Conservation (phyloP, 2,113 vertebrate species). For the Pipa parva region DNA sequence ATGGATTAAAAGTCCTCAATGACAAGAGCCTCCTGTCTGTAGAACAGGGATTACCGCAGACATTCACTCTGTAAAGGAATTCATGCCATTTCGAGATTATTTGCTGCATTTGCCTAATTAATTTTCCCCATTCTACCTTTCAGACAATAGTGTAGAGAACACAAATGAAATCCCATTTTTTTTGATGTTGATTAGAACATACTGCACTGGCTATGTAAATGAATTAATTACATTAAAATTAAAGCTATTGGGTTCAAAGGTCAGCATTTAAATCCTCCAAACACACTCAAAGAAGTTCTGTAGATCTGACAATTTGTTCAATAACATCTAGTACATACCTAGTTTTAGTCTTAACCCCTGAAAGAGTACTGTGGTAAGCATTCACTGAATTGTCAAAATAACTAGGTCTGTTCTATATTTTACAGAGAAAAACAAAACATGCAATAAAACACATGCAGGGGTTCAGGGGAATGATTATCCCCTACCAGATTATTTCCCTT, state of each 20-base stretch:
- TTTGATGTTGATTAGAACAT: constrained; percentile 47
- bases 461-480: too few relatives aligned
- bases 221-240: constrained; percentile 45
- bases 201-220: constrained; percentile 46
- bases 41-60: constrained; percentile 65
- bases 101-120: constrained; percentile 56
- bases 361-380: neutral
- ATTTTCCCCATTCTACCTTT: constrained; percentile 54
- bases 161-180: constrained; percentile 52
- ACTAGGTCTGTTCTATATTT: too few relatives aligned
- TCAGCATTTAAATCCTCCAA: constrained; percentile 16
- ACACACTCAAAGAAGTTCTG: constrained; percentile 14
- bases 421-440: too few relatives aligned
- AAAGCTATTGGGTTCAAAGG: constrained; percentile 34
- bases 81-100: constrained; percentile 62
- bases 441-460: too few relatives aligned
- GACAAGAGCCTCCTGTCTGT: constrained; percentile 65
- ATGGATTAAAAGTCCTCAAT: constrained; percentile 64
- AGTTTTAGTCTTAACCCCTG: constrained; percentile 32
- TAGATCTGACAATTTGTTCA: constrained; percentile 31
- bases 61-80: constrained; percentile 58
- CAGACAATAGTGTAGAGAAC: constrained; percentile 50
- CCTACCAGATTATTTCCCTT: too few relatives aligned
- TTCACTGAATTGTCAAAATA: too few relatives aligned
- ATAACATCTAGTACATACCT: constrained; percentile 26